Conservation (phyloP, 1,140 invertebrate species). For the Ips nitidus region DNA sequence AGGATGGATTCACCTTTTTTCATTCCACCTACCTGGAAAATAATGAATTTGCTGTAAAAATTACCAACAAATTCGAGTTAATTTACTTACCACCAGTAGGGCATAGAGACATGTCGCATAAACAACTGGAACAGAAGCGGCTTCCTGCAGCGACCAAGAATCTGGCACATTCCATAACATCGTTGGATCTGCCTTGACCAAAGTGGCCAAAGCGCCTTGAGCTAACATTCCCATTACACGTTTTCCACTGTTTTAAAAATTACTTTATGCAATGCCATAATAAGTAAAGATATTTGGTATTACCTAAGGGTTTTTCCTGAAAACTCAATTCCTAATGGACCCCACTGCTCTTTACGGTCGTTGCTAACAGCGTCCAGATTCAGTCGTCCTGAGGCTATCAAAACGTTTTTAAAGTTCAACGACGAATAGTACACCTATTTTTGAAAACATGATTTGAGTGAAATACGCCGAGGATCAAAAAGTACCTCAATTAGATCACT, state of each 20-base stretch:
- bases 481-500: background rate
- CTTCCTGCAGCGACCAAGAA: conserved; percentile 80
- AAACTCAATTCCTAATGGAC: conserved; percentile 74
- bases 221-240: conserved; percentile 70
- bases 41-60: background rate
- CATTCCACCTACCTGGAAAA: conserved; percentile 33
- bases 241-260: conserved; percentile 55
- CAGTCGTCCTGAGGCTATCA: conserved; percentile 75
- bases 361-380: conserved; percentile 61
- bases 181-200: conserved; percentile 59
- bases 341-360: conserved; percentile 62
- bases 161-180: conserved; percentile 80
- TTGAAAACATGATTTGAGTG: conserved; percentile 10
- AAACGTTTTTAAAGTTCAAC: conserved; percentile 77
- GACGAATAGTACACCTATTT: conserved; percentile 64
- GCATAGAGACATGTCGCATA: conserved; percentile 86
- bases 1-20: conserved; percentile 36
- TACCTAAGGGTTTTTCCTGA: conserved; percentile 57
- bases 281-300: background rate
- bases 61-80: background rate
- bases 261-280: background rate
- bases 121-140: conserved; percentile 83
- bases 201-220: conserved; percentile 62
- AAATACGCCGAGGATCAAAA: background rate
- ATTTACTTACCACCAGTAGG: conserved; percentile 57